Conservation (phyloP, 2,797 vertebrate genomes). For the Ceryle rudis region DNA sequence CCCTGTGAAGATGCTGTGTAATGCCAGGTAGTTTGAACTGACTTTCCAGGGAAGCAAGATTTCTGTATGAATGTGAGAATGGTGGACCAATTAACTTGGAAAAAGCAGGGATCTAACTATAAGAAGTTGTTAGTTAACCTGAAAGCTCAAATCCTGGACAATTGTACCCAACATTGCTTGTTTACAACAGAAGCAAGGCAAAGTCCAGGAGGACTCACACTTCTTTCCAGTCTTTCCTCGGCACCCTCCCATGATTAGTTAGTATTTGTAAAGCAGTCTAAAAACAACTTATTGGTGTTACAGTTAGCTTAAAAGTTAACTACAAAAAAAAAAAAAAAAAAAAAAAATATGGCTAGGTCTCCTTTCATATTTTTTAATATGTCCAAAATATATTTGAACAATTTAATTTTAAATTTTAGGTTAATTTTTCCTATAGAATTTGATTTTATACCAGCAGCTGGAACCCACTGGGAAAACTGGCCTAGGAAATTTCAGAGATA, state of each 20-base stretch:
- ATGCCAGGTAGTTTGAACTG: background rate
- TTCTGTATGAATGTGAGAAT: background rate
- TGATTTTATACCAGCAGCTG: background rate
- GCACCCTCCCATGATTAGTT: background rate
- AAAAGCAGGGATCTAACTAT: conserved; percentile 12
- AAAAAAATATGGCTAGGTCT: background rate
- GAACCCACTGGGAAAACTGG: background rate
- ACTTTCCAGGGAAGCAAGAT: background rate
- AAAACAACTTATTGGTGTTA: background rate
- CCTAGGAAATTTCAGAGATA: background rate
- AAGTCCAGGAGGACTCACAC: background rate
- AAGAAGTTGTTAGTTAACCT: conserved; percentile 5
- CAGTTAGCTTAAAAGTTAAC: background rate
- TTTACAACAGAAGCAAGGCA: background rate
- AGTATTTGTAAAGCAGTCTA: background rate
- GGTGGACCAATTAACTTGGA: conserved; percentile 6
- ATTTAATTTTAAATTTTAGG: background rate
- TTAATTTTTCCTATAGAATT: background rate
- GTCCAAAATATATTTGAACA: background rate
- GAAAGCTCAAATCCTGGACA: background rate
- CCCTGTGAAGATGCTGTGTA: background rate
- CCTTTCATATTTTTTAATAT: background rate
- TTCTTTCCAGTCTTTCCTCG: background rate
- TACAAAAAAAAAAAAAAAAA: background rate
- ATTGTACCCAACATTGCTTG: background rate